These are phyloP conservation scores for Furcifer pardalis DNA, from an alignment of 2,797 vertebrate genomes.

Conservation along the genomic window DNA sequence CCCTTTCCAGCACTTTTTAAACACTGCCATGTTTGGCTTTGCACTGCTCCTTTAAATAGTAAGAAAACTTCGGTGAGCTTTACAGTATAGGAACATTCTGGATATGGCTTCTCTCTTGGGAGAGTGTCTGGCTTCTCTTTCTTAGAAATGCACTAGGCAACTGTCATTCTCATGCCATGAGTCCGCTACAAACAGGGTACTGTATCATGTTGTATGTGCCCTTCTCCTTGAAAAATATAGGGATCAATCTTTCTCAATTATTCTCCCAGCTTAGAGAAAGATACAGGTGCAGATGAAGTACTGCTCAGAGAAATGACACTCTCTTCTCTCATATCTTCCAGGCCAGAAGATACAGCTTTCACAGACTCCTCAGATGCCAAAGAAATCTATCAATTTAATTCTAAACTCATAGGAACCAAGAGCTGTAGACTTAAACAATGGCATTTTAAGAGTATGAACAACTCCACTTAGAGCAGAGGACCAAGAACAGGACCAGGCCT, in stretches of 20 bases:
- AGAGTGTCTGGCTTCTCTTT: background rate
- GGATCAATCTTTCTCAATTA: background rate
- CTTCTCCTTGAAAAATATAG: background rate
- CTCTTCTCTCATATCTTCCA: background rate
- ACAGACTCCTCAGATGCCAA: too few relatives aligned
- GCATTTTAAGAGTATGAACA: background rate
- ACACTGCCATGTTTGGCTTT: too few relatives aligned
- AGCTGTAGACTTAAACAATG: background rate
- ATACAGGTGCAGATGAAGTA: background rate
- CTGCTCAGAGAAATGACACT: too few relatives aligned
- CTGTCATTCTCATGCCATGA: background rate
- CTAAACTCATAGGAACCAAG: background rate
- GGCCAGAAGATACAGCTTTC: background rate
- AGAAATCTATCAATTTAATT: background rate
- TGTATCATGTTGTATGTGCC: too few relatives aligned
- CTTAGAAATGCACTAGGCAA: background rate
- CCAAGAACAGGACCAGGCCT: background rate
- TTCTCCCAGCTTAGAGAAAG: background rate
- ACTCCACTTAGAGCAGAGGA: background rate
- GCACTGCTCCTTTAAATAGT: too few relatives aligned
- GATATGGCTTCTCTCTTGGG: background rate
- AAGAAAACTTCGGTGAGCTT: background rate
- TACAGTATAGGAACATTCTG: background rate
- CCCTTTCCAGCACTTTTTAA: too few relatives aligned
- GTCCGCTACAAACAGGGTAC: too few relatives aligned